A percentile compares a stretch with the other conserved stretches of the same genome.
Evolutionary conservation across 1,140 invertebrate species (phyloP).

Genomic region (Physella acuta): DNA sequence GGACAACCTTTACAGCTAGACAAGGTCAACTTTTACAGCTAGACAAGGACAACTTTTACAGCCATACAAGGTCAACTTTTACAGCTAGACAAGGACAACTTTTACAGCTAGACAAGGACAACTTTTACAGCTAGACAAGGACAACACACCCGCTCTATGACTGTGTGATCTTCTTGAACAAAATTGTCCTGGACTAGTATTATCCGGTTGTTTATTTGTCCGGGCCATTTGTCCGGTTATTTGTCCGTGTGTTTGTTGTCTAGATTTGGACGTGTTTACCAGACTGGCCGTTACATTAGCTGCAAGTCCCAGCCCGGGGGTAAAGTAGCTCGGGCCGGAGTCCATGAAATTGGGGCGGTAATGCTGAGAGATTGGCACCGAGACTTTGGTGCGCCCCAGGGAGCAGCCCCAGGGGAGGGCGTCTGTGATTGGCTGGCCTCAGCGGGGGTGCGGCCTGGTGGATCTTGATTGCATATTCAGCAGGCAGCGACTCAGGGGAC

Average conservation of each 20-base stretch:
- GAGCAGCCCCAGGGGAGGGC: slow-evolving; percentile 17
- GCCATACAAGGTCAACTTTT: too few relatives aligned
- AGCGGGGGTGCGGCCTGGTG: slow-evolving; percentile 24
- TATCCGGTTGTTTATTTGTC: too few relatives aligned
- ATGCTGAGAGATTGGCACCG: slow-evolving; percentile 34
- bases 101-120: too few relatives aligned
- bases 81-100: too few relatives aligned
- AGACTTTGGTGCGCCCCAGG: slow-evolving; percentile 11
- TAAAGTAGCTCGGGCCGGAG: slow-evolving; percentile 27
- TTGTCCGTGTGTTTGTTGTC: slow-evolving; percentile 3
- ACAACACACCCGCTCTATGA: too few relatives aligned
- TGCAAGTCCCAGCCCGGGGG: slow-evolving; percentile 17
- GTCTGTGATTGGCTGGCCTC: slow-evolving; percentile 32
- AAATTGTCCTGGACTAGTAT: too few relatives aligned
- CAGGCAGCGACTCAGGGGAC: slow-evolving; percentile 24
- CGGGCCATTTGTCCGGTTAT: too few relatives aligned
- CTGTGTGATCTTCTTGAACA: too few relatives aligned
- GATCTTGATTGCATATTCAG: slow-evolving; percentile 34
- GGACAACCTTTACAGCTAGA: too few relatives aligned
- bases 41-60: too few relatives aligned
- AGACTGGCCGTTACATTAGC: slow-evolving; percentile 20
- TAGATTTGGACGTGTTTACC: slow-evolving; percentile 21
- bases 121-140: too few relatives aligned
- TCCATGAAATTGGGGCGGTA: slow-evolving; percentile 33
- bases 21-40: too few relatives aligned